Percentiles rank a stretch among this genome's conserved stretches.
Conservation (phyloP, 2,888 invertebrate genomes). For the Tineola bisselliella region DNA sequence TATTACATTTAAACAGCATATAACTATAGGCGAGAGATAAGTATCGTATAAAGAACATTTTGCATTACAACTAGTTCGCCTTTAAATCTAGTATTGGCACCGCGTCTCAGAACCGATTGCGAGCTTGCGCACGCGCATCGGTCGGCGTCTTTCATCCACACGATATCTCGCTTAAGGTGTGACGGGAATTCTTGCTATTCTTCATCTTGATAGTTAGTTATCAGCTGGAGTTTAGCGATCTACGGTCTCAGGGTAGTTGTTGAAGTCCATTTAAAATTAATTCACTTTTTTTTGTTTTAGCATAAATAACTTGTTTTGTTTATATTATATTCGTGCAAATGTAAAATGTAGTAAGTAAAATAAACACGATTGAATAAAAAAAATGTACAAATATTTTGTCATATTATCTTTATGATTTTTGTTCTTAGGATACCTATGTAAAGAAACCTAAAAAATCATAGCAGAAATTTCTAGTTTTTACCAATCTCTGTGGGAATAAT, state of each 20-base stretch:
- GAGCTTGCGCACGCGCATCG: slow-evolving; percentile 5
- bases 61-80: background rate
- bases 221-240: background rate
- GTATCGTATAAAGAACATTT: background rate
- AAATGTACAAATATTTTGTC: no score
- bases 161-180: slow-evolving; percentile 8
- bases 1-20: background rate
- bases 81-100: slow-evolving; percentile 9
- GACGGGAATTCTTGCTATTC: slow-evolving; percentile 11
- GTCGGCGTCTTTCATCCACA: slow-evolving; percentile 6
- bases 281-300: background rate
- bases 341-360: no score
- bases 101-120: background rate
- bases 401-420: no score
- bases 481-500: background rate
- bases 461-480: background rate
- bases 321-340: no score
- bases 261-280: background rate
- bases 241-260: background rate
- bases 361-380: no score
- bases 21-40: background rate
- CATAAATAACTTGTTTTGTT: no score
- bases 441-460: no score
- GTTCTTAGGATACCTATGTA: no score
- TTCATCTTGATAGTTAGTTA: slow-evolving; percentile 10